These are phyloP conservation scores for Zaprionus nigranus DNA, from an alignment of 1,140 invertebrate species.

Conservation along the genomic window DNA sequence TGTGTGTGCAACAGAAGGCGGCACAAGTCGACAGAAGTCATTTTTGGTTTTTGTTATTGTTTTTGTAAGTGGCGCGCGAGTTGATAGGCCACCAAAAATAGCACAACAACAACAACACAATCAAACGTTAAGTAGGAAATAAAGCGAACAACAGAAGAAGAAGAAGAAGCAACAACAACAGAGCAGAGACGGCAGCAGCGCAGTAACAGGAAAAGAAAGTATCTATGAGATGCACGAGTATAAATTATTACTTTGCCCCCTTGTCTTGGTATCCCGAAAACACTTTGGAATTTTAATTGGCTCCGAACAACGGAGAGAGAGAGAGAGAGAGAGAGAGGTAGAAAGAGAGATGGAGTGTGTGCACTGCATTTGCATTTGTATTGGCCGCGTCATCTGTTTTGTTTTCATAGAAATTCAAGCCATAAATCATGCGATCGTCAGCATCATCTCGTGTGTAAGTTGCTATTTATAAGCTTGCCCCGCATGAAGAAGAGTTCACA, in stretches of 20 bases:
- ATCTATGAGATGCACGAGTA: constrained; percentile 55
- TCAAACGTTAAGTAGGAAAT: constrained; percentile 69
- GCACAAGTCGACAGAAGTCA: constrained; percentile 34
- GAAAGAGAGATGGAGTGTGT: background rate
- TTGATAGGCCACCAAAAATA: constrained; percentile 60
- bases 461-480: constrained; percentile 34
- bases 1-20: constrained; percentile 32
- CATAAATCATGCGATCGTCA: constrained; percentile 54
- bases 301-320: constrained; percentile 7
- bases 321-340: background rate
- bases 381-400: constrained; percentile 36
- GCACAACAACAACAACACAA: constrained; percentile 53
- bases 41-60: constrained; percentile 38
- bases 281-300: constrained; percentile 75
- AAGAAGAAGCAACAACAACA: background rate
- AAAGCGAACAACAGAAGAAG: constrained; percentile 38
- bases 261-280: constrained; percentile 32
- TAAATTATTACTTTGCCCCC: constrained; percentile 64
- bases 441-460: background rate
- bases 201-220: constrained; percentile 46
- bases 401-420: constrained; percentile 32
- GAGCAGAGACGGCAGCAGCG: background rate
- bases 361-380: constrained; percentile 30
- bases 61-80: constrained; percentile 41
- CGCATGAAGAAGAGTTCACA: constrained; percentile 51